Evolutionary conservation across 1,140 invertebrate species (phyloP).

Genomic region (Caerostris darwini): DNA sequence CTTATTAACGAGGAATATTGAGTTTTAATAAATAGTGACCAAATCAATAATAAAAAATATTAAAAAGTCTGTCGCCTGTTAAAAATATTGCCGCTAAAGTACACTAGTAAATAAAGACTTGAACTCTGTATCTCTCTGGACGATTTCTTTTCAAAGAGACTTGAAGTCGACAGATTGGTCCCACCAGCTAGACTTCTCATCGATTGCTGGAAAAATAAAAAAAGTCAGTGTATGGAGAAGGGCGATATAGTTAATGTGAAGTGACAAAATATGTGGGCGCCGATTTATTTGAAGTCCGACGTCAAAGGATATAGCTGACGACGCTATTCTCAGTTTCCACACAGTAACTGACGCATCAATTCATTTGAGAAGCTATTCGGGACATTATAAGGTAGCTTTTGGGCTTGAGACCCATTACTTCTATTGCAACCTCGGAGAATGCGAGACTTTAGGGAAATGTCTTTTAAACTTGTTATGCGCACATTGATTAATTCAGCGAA

Average conservation of each 20-base stretch:
- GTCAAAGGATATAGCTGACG: slow-evolving; percentile 49
- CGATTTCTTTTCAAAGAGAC: background rate
- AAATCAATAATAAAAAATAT: too few species aligned
- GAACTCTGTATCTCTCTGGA: background rate
- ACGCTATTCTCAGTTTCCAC: background rate
- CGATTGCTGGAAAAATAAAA: background rate
- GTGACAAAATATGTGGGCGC: slow-evolving; percentile 41
- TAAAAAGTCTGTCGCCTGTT: too few species aligned
- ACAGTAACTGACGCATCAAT: slow-evolving; percentile 31
- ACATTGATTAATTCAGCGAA: too few species aligned
- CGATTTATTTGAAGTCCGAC: slow-evolving; percentile 35
- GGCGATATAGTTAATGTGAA: slow-evolving; percentile 26
- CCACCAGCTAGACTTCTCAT: background rate
- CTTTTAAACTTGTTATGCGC: background rate
- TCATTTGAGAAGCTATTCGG: slow-evolving; percentile 28
- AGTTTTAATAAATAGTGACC: too few species aligned
- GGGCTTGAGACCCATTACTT: background rate
- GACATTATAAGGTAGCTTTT: background rate
- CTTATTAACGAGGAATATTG: too few species aligned
- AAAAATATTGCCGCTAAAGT: too few species aligned
- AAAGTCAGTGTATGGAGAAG: background rate
- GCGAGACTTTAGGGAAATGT: background rate
- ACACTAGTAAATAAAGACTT: too few species aligned
- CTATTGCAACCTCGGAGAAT: background rate
- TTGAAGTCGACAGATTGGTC: background rate